A percentile compares a stretch with the other conserved stretches of the same genome.
These are phyloP conservation scores for Apotomis betuletana DNA, from an alignment of 2,888 invertebrate genomes.

Conservation along the genomic window DNA sequence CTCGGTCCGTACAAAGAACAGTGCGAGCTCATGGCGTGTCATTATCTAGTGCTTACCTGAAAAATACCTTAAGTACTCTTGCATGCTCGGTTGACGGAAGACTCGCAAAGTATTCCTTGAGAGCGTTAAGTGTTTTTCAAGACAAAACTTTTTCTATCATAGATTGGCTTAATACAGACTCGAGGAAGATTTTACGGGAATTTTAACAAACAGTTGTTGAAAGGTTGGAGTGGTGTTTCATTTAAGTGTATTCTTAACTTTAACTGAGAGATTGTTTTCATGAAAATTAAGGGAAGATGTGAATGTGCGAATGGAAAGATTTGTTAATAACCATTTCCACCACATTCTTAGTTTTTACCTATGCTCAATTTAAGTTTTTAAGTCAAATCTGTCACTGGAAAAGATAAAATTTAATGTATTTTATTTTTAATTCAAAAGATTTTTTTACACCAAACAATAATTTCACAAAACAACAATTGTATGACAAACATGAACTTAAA, in stretches of 20 bases:
- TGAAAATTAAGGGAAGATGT: too few species aligned
- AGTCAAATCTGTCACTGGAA: too few species aligned
- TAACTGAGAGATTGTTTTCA: too few species aligned
- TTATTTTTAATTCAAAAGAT: too few species aligned
- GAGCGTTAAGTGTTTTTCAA: conserved; percentile 19
- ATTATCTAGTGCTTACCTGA: conserved; percentile 63
- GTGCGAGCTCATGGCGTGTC: conserved; percentile 60
- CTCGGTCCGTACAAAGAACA: conserved; percentile 45
- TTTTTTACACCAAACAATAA: too few species aligned
- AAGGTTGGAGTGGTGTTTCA: background rate
- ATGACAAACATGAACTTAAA: too few species aligned
- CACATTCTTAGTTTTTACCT: too few species aligned
- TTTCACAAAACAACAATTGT: too few species aligned
- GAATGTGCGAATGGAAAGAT: too few species aligned
- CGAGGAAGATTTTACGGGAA: background rate
- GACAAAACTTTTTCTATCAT: conserved; percentile 22
- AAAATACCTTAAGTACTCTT: conserved; percentile 52
- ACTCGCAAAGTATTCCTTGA: conserved; percentile 17
- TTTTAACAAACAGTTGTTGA: background rate
- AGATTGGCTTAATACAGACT: conserved; percentile 11
- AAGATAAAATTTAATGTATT: too few species aligned
- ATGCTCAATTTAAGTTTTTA: too few species aligned
- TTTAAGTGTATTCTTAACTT: background rate
- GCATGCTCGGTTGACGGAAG: conserved; percentile 43
- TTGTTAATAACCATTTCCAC: too few species aligned